phyloP scores from a whole-genome alignment of 2,113 vertebrate species.

The Micronycteris hirsuta region DNA sequence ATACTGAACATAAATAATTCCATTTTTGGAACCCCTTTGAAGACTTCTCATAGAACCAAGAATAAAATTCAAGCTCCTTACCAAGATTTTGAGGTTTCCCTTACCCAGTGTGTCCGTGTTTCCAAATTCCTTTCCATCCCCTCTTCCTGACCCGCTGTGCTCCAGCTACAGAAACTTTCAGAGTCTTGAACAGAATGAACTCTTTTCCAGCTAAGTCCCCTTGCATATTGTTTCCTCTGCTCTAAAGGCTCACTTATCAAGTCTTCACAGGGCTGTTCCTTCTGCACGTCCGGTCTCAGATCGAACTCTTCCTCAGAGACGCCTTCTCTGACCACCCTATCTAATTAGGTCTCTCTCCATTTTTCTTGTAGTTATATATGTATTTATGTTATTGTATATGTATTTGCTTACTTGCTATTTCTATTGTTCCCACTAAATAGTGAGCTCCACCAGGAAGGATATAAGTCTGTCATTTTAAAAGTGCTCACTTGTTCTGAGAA shows the following conservation, averaged over 20 bases:
- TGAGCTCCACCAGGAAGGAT: not conserved
- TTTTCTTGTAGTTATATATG: not conserved
- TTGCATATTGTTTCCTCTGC: not conserved
- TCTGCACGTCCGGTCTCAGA: not conserved
- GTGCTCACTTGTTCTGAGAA: not conserved
- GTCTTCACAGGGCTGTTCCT: not conserved
- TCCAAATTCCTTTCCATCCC: not conserved
- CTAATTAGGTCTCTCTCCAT: not conserved
- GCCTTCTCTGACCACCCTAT: not conserved
- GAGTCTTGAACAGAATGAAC: not conserved
- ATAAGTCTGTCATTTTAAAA: not conserved
- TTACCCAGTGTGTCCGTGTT: not conserved
- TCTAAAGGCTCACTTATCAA: rapidly evolving
- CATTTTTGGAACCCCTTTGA: not conserved
- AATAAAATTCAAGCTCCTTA: not conserved
- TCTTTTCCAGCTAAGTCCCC: not conserved
- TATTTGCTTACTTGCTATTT: not conserved
- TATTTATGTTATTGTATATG: not conserved
- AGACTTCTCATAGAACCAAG: not conserved
- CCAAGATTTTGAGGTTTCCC: not conserved
- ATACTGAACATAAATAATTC: not conserved
- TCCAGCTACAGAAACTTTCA: not conserved
- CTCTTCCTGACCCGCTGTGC: not conserved
- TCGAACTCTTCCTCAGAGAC: not conserved
- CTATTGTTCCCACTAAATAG: not conserved